phyloP scores from a whole-genome alignment of 2,113 vertebrate species.

The Gallinago jamesoni region DNA sequence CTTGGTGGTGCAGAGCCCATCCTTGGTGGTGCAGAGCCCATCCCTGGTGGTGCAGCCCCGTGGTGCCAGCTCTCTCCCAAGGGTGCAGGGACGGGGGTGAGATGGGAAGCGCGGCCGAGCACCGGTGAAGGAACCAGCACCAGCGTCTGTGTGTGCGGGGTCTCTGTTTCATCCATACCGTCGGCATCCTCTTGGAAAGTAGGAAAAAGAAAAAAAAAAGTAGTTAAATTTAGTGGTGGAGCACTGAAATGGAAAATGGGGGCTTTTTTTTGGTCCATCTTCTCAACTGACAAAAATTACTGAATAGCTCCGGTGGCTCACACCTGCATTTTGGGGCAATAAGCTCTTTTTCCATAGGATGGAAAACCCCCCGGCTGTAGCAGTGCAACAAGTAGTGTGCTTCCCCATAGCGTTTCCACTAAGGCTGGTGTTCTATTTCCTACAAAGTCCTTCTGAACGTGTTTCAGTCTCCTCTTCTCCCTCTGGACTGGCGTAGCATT shows the following conservation, averaged over 20 bases:
- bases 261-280: neutral
- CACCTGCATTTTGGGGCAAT: neutral
- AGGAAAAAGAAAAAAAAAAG: neutral
- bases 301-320: neutral
- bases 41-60: neutral
- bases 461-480: neutral
- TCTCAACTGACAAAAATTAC: neutral
- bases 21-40: neutral
- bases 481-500: neutral
- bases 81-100: neutral
- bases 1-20: neutral
- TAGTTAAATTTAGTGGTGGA: neutral
- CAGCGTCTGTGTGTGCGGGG: neutral
- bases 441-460: neutral
- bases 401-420: neutral
- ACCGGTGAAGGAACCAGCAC: fast-evolving
- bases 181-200: neutral
- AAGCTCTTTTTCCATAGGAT: neutral
- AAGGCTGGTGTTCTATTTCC: neutral
- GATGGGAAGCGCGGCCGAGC: fast-evolving
- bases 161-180: neutral
- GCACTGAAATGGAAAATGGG: neutral
- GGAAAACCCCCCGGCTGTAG: neutral
- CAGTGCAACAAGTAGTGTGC: neutral
- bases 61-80: neutral